Percentiles rank a stretch among this genome's conserved stretches.
Evolutionary conservation across 2,888 invertebrate genomes (phyloP).

Genomic region (Crematogaster levior): DNA sequence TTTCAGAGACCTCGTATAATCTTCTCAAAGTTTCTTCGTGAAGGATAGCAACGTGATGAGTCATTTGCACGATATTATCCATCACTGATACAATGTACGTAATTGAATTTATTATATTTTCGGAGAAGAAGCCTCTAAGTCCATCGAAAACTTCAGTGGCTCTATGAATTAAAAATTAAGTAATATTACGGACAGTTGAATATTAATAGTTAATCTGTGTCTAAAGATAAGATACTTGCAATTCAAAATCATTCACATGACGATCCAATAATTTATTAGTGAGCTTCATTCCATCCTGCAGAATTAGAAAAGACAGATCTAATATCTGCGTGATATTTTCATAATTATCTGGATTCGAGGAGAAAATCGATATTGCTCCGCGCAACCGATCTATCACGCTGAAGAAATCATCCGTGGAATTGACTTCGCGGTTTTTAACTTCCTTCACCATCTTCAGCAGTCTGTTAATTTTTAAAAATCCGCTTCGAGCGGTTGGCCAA

Average conservation of each 20-base stretch:
- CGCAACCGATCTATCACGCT: slow-evolving; percentile 62
- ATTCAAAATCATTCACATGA: slow-evolving; percentile 72
- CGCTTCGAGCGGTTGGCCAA: slow-evolving; percentile 74
- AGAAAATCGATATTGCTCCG: slow-evolving; percentile 35
- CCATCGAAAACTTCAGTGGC: slow-evolving; percentile 77
- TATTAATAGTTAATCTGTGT: not conserved
- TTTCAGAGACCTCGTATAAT: slow-evolving; percentile 74
- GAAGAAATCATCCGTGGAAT: slow-evolving; percentile 55
- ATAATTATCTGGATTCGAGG: slow-evolving; percentile 35
- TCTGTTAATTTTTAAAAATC: slow-evolving; percentile 74
- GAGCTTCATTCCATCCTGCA: slow-evolving; percentile 76
- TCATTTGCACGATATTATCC: slow-evolving; percentile 74
- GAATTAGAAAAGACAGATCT: slow-evolving; percentile 73
- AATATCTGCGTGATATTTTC: slow-evolving; percentile 73
- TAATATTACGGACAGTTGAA: not conserved
- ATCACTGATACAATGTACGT: slow-evolving; percentile 77
- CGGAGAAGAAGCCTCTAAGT: slow-evolving; percentile 73
- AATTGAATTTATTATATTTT: slow-evolving; percentile 74
- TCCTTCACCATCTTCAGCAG: slow-evolving; percentile 75
- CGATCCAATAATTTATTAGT: slow-evolving; percentile 74
- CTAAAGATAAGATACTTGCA: slow-evolving; percentile 68
- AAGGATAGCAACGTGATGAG: slow-evolving; percentile 78
- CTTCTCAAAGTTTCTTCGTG: slow-evolving; percentile 74
- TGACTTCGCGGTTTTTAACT: slow-evolving; percentile 48
- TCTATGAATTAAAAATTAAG: slow-evolving; percentile 68